These are phyloP conservation scores for Syndactyla subalaris DNA, from an alignment of 2,797 vertebrate species.

Conservation along the genomic window DNA sequence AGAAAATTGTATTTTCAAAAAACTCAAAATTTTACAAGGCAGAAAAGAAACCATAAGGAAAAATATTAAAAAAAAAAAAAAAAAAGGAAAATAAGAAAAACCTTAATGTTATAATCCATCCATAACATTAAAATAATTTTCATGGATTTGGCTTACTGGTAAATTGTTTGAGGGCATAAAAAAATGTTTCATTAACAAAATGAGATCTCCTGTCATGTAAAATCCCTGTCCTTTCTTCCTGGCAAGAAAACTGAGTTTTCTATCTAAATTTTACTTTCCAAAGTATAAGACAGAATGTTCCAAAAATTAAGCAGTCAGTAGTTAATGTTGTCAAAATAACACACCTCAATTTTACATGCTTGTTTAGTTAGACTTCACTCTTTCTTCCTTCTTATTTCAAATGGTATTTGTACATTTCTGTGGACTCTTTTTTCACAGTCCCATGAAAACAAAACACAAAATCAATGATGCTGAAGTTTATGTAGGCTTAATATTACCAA, in stretches of 20 bases:
- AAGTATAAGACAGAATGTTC: not conserved
- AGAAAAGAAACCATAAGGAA: not conserved
- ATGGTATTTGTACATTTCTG: not conserved
- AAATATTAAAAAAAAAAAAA: too few relatives aligned
- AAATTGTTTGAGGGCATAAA: not conserved
- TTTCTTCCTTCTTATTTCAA: not conserved
- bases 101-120: not conserved
- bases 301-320: not conserved
- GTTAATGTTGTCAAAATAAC: not conserved
- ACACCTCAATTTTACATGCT: not conserved
- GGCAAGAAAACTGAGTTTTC: not conserved
- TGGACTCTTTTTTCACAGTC: not conserved
- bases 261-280: not conserved
- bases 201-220: not conserved
- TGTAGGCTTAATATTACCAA: not conserved
- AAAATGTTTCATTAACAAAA: not conserved
- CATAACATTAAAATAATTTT: not conserved
- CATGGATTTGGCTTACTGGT: not conserved
- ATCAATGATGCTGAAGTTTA: not conserved
- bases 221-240: not conserved
- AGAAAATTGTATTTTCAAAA: not conserved
- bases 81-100: not conserved
- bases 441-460: slow-evolving; percentile 21
- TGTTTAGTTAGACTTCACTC: not conserved
- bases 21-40: not conserved